phyloP scores from a whole-genome alignment of 2,797 vertebrate genomes.

The Simalia tracyae region DNA sequence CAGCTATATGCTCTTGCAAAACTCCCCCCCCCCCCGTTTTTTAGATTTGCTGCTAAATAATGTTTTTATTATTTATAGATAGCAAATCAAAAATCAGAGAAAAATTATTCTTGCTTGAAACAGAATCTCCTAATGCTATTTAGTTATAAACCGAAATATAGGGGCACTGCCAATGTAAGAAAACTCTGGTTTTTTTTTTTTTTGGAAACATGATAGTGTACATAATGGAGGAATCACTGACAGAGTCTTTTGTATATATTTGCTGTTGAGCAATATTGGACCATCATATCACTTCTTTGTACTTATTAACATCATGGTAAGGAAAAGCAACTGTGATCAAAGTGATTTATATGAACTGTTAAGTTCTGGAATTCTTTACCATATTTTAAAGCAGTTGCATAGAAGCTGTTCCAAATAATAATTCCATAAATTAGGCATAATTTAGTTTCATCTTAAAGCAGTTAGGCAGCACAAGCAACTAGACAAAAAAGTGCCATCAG shows the following conservation, averaged over 20 bases:
- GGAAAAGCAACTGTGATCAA: conserved; percentile 7
- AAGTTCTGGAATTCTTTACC: conserved; percentile 16
- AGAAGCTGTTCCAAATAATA: conserved; percentile 38
- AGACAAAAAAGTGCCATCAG: not conserved
- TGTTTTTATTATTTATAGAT: conserved; percentile 60
- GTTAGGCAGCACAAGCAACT: conserved; percentile 4
- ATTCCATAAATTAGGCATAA: not conserved
- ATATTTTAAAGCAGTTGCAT: conserved; percentile 10
- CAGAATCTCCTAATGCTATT: conserved; percentile 41
- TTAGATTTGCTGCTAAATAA: conserved; percentile 41
- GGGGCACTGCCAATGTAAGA: conserved; percentile 35
- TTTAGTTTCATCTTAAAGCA: not conserved
- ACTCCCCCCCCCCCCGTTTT: not conserved
- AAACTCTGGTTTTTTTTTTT: conserved; percentile 34
- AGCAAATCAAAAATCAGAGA: conserved; percentile 39
- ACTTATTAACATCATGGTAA: conserved; percentile 5
- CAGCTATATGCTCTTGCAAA: conserved; percentile 11
- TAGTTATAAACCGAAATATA: conserved; percentile 46
- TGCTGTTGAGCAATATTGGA: conserved; percentile 23
- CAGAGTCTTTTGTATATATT: not conserved
- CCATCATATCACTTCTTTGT: not conserved
- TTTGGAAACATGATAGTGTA: conserved; percentile 26
- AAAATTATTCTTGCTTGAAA: conserved; percentile 23
- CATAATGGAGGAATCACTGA: not conserved
- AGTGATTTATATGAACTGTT: conserved; percentile 20